Evolutionary conservation across 1,140 invertebrate genomes (phyloP).

Genomic region (Vanessa tameamea): DNA sequence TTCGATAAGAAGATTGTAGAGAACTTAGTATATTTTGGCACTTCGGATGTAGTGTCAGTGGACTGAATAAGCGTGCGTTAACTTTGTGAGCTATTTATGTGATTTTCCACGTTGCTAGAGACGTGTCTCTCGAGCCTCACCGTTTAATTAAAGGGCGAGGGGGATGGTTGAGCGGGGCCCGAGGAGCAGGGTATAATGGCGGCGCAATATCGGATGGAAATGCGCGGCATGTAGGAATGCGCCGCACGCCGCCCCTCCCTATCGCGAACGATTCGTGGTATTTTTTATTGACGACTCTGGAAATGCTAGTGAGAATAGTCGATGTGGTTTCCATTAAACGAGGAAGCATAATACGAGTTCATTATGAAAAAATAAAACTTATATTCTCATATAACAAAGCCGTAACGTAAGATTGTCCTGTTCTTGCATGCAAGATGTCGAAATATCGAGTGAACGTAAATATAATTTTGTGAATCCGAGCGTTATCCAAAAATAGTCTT

Average conservation of each 20-base stretch:
- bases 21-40: slow-evolving; percentile 6
- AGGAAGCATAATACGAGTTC: slow-evolving; percentile 41
- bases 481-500: slow-evolving; percentile 72
- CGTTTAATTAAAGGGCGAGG: slow-evolving; percentile 79
- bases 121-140: slow-evolving; percentile 76
- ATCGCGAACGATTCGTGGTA: slow-evolving; percentile 77
- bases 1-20: neutral
- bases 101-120: slow-evolving; percentile 72
- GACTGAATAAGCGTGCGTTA: slow-evolving; percentile 47
- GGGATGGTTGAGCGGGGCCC: slow-evolving; percentile 55
- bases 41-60: slow-evolving; percentile 5
- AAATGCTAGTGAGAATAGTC: slow-evolving; percentile 68
- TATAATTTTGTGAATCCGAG: slow-evolving; percentile 57
- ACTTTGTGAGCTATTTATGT: slow-evolving; percentile 72
- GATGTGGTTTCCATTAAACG: slow-evolving; percentile 52
- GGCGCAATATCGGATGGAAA: slow-evolving; percentile 80
- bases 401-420: slow-evolving; percentile 32
- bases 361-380: slow-evolving; percentile 29
- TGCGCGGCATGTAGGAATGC: slow-evolving; percentile 80
- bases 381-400: slow-evolving; percentile 8
- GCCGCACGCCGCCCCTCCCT: slow-evolving; percentile 72
- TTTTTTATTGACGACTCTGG: slow-evolving; percentile 79
- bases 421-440: slow-evolving; percentile 26
- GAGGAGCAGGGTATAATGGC: slow-evolving; percentile 76
- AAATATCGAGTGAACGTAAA: slow-evolving; percentile 55